Evolutionary conservation across 2,113 vertebrate species (phyloP).

Genomic region (Ammodytes marinus): DNA sequence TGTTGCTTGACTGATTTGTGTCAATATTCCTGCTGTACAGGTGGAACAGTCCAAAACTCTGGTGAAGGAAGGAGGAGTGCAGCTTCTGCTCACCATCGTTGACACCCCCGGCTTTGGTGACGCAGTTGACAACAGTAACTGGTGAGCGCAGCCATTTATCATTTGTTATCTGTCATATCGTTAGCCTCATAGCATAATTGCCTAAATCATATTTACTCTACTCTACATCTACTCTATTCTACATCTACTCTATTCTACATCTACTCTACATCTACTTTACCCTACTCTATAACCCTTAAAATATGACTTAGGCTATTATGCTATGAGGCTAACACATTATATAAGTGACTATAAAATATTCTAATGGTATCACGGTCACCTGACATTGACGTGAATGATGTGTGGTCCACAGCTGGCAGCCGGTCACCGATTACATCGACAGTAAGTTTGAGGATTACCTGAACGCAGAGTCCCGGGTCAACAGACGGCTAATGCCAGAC

Average conservation of each 20-base stretch:
- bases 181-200: too few species aligned
- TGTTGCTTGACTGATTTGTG: not conserved
- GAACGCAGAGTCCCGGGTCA: constrained; percentile 96
- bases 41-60: constrained; percentile 97
- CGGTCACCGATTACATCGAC: constrained; percentile 96
- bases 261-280: too few species aligned
- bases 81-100: constrained; percentile 95
- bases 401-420: constrained; percentile 90
- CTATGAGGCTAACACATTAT: too few species aligned
- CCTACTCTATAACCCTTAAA: too few species aligned
- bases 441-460: constrained; percentile 98
- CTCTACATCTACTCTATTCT: too few species aligned
- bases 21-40: constrained; percentile 71
- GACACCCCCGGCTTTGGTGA: constrained; percentile 98
- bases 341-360: too few species aligned
- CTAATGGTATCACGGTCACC: too few species aligned
- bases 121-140: constrained; percentile 98
- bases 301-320: too few species aligned
- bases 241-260: too few species aligned
- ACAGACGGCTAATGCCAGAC: constrained; percentile 96
- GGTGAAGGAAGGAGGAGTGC: constrained; percentile 96
- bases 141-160: constrained; percentile 80
- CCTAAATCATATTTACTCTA: too few species aligned
- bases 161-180: too few species aligned
- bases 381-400: not conserved